phyloP scores from a whole-genome alignment of 2,113 vertebrate species.

The Etia nguti region DNA sequence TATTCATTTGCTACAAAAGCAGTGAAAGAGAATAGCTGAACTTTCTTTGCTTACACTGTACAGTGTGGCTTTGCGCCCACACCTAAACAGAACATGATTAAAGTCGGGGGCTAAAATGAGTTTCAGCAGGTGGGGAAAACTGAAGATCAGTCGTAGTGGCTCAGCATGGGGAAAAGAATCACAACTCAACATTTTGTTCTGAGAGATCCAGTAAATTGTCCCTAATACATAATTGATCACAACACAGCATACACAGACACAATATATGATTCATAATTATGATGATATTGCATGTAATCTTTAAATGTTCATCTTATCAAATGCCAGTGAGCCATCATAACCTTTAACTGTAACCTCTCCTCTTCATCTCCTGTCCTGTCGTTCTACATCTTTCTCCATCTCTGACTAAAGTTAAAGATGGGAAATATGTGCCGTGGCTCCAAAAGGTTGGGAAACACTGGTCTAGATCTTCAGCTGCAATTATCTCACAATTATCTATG shows the following conservation, averaged over 20 bases:
- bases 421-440: too few relatives aligned
- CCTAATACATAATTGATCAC: not conserved
- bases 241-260: not conserved
- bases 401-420: not conserved
- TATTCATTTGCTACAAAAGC: too few relatives aligned
- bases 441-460: too few relatives aligned
- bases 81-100: not conserved
- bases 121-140: not conserved
- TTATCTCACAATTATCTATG: not conserved
- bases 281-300: fast-evolving
- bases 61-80: not conserved
- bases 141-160: not conserved
- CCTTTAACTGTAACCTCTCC: not conserved
- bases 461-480: too few relatives aligned
- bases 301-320: not conserved
- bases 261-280: not conserved
- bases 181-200: not conserved
- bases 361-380: not conserved
- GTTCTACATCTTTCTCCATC: not conserved
- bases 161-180: not conserved
- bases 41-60: not conserved
- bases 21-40: not conserved
- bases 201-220: not conserved
- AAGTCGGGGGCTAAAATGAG: not conserved
- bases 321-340: not conserved